Percentiles rank a stretch among this genome's conserved stretches.
These are phyloP conservation scores for Troglohyphantes excavatus DNA, from an alignment of 2,888 invertebrate species.

Conservation along the genomic window DNA sequence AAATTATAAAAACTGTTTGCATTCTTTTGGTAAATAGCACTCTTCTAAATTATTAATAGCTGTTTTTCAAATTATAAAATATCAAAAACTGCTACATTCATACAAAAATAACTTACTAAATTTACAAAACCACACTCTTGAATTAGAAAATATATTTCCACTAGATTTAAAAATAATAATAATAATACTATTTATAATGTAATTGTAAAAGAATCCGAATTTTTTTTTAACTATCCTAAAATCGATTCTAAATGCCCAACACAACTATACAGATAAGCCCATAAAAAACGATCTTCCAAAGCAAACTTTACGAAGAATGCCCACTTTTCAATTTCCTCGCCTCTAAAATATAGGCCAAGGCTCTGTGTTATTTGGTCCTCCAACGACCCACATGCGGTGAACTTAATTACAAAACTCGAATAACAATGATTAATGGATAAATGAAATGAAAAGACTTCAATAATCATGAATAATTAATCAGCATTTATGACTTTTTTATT, in stretches of 20 bases:
- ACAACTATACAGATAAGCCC: neutral
- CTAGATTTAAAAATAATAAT: too few species aligned
- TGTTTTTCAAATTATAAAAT: too few species aligned
- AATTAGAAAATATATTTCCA: too few species aligned
- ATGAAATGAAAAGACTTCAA: slow-evolving; percentile 18
- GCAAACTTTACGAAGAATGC: neutral
- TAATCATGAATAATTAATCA: slow-evolving; percentile 49
- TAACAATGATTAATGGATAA: slow-evolving; percentile 40
- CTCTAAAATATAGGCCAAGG: slow-evolving; percentile 4
- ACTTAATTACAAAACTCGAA: slow-evolving; percentile 31
- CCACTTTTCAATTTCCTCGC: neutral
- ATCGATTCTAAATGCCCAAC: neutral
- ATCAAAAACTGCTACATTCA: too few species aligned
- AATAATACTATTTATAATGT: too few species aligned
- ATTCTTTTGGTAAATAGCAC: too few species aligned
- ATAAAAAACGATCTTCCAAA: neutral
- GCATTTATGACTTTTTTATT: neutral
- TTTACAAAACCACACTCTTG: too few species aligned
- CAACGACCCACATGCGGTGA: neutral
- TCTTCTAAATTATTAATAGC: too few species aligned
- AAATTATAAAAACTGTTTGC: too few species aligned
- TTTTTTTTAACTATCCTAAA: too few species aligned
- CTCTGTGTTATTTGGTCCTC: neutral
- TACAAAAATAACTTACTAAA: too few species aligned
- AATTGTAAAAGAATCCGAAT: too few species aligned